These are phyloP conservation scores for Pangasianodon gigas DNA, from an alignment of 2,113 vertebrate genomes.

Conservation along the genomic window DNA sequence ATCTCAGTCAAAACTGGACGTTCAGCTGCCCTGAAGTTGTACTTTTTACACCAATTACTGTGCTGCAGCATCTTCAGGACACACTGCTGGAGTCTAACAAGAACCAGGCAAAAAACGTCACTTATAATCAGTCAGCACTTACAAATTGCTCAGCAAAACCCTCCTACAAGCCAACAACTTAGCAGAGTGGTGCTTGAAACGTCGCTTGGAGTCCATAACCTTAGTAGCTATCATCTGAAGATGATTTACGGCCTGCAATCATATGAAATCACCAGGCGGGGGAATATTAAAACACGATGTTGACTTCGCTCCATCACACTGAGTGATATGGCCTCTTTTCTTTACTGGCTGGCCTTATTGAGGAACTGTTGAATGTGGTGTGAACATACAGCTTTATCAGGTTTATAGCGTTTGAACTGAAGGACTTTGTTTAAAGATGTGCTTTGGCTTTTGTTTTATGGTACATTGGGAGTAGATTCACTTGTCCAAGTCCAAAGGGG, in stretches of 20 bases:
- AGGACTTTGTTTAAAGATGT: neutral
- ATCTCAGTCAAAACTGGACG: neutral
- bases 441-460: neutral
- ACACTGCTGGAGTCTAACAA: constrained; percentile 16
- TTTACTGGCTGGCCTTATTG: neutral
- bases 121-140: constrained; percentile 18
- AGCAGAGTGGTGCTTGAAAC: constrained; percentile 23
- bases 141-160: constrained; percentile 15
- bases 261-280: constrained; percentile 36
- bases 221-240: constrained; percentile 34
- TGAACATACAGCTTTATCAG: constrained; percentile 21
- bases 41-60: constrained; percentile 1
- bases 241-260: constrained; percentile 35
- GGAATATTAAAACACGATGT: constrained; percentile 37
- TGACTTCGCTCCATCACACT: constrained; percentile 3
- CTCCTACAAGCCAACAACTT: constrained; percentile 23
- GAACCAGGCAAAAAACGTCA: constrained; percentile 22
- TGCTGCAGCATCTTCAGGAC: constrained; percentile 34
- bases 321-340: neutral
- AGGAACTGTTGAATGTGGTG: constrained; percentile 9
- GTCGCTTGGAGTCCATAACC: constrained; percentile 18
- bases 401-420: neutral
- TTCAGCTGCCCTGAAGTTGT: neutral
- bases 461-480: neutral
- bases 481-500: neutral